phyloP scores from a whole-genome alignment of 2,797 vertebrate genomes.

The Rallus crepitans region DNA sequence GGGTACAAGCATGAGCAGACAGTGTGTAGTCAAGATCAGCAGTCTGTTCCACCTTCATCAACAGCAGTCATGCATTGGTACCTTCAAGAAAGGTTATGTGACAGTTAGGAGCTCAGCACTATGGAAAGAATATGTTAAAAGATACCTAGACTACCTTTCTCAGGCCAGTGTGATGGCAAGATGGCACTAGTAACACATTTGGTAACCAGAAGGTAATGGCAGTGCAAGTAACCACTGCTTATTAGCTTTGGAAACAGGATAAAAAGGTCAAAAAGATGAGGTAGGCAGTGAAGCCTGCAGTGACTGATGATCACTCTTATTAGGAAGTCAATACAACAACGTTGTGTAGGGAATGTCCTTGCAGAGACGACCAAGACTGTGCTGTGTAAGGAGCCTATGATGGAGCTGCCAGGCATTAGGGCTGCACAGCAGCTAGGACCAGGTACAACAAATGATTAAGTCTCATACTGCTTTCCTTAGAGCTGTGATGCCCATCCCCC shows the following conservation, averaged over 20 bases:
- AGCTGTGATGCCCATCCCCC: background rate
- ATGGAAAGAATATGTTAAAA: background rate
- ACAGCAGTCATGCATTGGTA: background rate
- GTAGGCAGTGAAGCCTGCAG: background rate
- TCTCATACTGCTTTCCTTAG: no score
- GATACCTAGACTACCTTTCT: background rate
- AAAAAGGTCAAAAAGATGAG: background rate
- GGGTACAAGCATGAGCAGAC: background rate
- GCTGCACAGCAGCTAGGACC: background rate
- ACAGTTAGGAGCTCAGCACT: background rate
- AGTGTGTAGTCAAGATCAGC: background rate
- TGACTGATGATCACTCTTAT: fast-evolving
- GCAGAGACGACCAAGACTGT: background rate
- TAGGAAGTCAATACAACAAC: background rate
- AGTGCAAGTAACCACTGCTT: background rate
- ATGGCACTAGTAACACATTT: background rate
- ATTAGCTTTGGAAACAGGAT: background rate
- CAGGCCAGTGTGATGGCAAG: fast-evolving
- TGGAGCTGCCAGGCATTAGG: background rate
- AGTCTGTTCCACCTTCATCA: background rate
- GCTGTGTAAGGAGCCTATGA: background rate
- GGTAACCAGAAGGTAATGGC: background rate
- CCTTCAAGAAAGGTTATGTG: background rate
- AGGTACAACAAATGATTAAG: fast-evolving
- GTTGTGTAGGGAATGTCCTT: background rate